These are phyloP conservation scores for Drosophila aldrichi DNA, from an alignment of 2,888 invertebrate genomes.

Conservation along the genomic window DNA sequence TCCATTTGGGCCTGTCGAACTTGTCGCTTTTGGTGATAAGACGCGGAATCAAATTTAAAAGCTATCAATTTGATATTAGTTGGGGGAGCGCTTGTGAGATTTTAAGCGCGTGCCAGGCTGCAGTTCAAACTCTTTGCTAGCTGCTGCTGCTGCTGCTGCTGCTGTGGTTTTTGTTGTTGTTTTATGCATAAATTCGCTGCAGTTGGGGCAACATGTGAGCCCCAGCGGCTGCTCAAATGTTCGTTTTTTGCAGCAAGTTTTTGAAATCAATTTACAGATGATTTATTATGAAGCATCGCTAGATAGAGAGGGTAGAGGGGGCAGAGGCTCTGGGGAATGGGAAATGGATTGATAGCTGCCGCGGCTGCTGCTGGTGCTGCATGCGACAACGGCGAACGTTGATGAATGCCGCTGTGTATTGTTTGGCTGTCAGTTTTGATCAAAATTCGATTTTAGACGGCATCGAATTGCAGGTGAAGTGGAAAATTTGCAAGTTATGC, in stretches of 20 bases:
- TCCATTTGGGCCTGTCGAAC: slow-evolving; percentile 61
- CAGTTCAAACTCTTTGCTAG: slow-evolving; percentile 31
- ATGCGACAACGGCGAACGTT: slow-evolving; percentile 69
- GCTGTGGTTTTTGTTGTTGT: slow-evolving; percentile 18
- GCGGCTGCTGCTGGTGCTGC: slow-evolving; percentile 47
- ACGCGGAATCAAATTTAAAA: slow-evolving; percentile 83
- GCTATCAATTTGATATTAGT: slow-evolving; percentile 82
- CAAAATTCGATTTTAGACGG: slow-evolving; percentile 57
- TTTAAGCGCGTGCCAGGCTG: slow-evolving; percentile 59
- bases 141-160: slow-evolving; percentile 4
- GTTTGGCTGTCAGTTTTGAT: slow-evolving; percentile 75
- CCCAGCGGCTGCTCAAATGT: slow-evolving; percentile 38
- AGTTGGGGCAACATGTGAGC: slow-evolving; percentile 33
- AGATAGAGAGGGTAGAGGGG: not conserved
- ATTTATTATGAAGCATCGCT: slow-evolving; percentile 68
- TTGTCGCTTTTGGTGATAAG: slow-evolving; percentile 73
- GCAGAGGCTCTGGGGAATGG: not conserved
- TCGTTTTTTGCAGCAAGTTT: slow-evolving; percentile 53
- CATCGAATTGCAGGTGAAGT: slow-evolving; percentile 68
- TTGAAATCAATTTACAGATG: slow-evolving; percentile 79
- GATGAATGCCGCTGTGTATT: slow-evolving; percentile 78
- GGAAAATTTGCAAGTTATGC: slow-evolving; percentile 76
- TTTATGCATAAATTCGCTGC: slow-evolving; percentile 13
- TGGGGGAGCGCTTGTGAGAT: slow-evolving; percentile 55
- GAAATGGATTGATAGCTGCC: slow-evolving; percentile 3